These are phyloP conservation scores for Oryzias curvinotus DNA, from an alignment of 2,113 vertebrate species.

Conservation along the genomic window DNA sequence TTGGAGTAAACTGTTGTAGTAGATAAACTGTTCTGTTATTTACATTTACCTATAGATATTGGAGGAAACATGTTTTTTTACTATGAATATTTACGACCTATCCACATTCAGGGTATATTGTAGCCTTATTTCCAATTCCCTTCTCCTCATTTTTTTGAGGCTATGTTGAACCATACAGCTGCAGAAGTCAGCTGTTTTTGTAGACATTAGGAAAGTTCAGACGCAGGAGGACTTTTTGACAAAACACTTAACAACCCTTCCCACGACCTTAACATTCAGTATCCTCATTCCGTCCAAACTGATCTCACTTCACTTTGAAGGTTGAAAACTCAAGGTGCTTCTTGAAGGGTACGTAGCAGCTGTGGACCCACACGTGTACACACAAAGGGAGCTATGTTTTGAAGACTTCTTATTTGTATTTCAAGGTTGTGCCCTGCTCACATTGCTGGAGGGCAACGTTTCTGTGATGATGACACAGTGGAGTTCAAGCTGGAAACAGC, in stretches of 20 bases:
- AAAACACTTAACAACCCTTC: conserved; percentile 8
- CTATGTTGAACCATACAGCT: no score
- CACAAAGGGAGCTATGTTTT: conserved; percentile 36
- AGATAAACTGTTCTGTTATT: no score
- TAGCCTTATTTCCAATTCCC: no score
- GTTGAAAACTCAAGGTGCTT: conserved; percentile 51
- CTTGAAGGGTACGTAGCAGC: conserved; percentile 23
- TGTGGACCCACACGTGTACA: conserved; percentile 18
- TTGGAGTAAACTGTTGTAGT: no score
- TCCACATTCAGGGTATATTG: no score
- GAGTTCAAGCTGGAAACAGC: conserved; percentile 17
- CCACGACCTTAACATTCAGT: conserved; percentile 15
- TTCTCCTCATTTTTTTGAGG: no score
- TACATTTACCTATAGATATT: no score
- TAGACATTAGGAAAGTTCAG: no score
- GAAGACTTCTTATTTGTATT: conserved; percentile 58
- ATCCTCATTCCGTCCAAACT: conserved; percentile 45
- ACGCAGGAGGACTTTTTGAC: not conserved
- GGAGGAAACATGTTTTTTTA: no score
- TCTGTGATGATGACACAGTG: conserved; percentile 46
- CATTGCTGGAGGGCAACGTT: conserved; percentile 46
- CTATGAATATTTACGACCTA: no score
- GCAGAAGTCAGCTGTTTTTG: no score
- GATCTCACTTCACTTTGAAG: conserved; percentile 40
- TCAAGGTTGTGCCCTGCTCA: conserved; percentile 50